These are phyloP conservation scores for Zootoca vivipara DNA, from an alignment of 2,113 vertebrate species.

Conservation along the genomic window DNA sequence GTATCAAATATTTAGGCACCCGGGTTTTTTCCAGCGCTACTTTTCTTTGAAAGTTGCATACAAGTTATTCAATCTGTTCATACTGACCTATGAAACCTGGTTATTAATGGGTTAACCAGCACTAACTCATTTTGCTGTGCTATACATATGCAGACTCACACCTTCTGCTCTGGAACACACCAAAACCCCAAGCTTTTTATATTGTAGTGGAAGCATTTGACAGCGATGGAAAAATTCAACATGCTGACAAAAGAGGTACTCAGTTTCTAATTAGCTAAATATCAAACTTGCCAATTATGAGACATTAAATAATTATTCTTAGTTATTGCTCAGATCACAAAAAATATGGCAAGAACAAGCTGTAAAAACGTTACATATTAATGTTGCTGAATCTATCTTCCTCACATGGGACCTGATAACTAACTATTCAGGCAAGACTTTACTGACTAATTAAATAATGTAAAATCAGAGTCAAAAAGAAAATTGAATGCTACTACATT, in stretches of 20 bases:
- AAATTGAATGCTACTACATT: not conserved
- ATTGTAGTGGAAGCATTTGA: not conserved
- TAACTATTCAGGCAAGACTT: not conserved
- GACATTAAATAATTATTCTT: not conserved
- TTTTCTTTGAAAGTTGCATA: not conserved
- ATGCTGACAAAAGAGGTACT: not conserved
- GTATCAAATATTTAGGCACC: not conserved
- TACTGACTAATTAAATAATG: not conserved
- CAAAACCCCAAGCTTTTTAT: not conserved
- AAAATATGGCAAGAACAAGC: not conserved
- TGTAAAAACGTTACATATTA: not conserved
- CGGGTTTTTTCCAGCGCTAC: not conserved
- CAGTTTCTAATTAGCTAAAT: not conserved
- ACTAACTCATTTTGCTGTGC: not conserved
- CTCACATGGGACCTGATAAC: not conserved
- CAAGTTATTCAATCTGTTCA: not conserved
- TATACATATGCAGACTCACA: not conserved
- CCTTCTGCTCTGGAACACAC: too few species aligned
- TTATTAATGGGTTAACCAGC: not conserved
- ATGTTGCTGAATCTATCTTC: not conserved
- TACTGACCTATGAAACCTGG: not conserved
- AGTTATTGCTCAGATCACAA: not conserved
- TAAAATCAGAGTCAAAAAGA: not conserved
- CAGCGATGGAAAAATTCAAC: not conserved
- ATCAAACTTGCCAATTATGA: not conserved